Evolutionary conservation across 2,113 vertebrate species (phyloP).

Genomic region (Tretioscincus oriximinensis): DNA sequence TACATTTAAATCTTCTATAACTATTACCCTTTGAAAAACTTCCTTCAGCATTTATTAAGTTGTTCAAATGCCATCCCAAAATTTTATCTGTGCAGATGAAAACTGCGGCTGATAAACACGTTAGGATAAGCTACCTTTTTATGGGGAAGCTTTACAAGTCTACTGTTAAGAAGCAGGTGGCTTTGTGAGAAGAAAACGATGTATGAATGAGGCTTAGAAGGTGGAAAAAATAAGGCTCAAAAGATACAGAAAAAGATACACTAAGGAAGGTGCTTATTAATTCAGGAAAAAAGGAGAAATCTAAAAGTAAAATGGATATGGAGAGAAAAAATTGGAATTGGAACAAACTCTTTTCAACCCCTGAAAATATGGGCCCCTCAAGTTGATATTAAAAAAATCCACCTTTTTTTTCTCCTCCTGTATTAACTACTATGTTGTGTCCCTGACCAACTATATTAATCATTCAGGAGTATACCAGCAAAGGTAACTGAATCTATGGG

Average conservation of each 20-base stretch:
- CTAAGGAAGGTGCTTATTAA: not conserved
- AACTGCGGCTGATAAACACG: not conserved
- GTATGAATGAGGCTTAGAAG: not conserved
- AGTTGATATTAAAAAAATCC: not conserved
- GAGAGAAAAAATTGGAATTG: not conserved
- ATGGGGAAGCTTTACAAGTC: not conserved
- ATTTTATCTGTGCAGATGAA: not conserved
- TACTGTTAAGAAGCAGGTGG: not conserved
- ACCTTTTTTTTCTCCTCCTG: no score
- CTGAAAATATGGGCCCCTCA: not conserved
- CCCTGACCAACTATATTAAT: not conserved
- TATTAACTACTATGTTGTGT: no score
- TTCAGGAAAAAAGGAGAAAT: not conserved
- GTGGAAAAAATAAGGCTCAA: not conserved
- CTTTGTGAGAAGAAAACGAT: not conserved
- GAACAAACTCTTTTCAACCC: not conserved
- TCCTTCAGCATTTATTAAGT: not conserved
- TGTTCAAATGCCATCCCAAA: not conserved
- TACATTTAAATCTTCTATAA: slow-evolving; percentile 28
- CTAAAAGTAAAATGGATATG: not conserved
- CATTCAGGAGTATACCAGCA: not conserved
- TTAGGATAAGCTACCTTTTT: not conserved
- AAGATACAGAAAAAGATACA: not conserved
- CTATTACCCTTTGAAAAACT: not conserved
- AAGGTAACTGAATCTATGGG: no score